Base-by-base conservation (phyloP, 2,888 invertebrate genomes). In the Mesorhabditis spiculigera region DNA sequence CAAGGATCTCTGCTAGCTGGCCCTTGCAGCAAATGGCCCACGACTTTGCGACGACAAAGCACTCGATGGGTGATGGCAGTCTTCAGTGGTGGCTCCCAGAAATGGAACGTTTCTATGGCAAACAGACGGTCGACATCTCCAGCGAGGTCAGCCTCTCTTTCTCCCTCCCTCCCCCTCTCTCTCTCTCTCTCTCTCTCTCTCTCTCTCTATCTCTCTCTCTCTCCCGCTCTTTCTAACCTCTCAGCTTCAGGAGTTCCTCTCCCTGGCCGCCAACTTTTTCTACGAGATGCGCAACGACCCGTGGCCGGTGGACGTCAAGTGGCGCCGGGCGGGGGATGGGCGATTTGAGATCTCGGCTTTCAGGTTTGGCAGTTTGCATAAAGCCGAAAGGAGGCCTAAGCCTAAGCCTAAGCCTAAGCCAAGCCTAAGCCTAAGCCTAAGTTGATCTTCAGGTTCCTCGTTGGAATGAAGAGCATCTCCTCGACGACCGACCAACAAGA, bases 21-120 rank as follows among this genome's bases (percentile, higher is more conserved):
- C 28, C 28, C 28, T 28, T 58, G 1, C n/a, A 13, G 10, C 58
- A 58, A 4, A n/a, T 74, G 77, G 76, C 73, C 0, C 73, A 75
- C 41, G 68, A 77, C 45, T 83, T 82, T 67, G 81, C 83, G 16
- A 81, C 76, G 62, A 76, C 77, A 5, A 69, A 68, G 61, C 74
- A 74, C 43, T 74, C 81, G 42, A 82, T 83, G 45, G 83, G 80
- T 5, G 77, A 79, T 50, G 79, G 76, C 42, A 75, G 76, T 4
- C 78, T 80, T 4, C 78, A 82, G 66, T 80, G 78, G 44, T 84
- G 82, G 82, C 44, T 84, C 63, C 42, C 73, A 45, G 82, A 83
- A 45, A 77, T 82, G 77, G 75, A 78, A 45, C 44, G 74, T 10
- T 80, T 70, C 70, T 78, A 77, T 64, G 45, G 45, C n/a, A 28